A percentile compares a stretch with the other conserved stretches of the same genome.
These are phyloP conservation scores for Peucedramus taeniatus DNA, from an alignment of 2,113 vertebrate genomes.

Conservation along the genomic window DNA sequence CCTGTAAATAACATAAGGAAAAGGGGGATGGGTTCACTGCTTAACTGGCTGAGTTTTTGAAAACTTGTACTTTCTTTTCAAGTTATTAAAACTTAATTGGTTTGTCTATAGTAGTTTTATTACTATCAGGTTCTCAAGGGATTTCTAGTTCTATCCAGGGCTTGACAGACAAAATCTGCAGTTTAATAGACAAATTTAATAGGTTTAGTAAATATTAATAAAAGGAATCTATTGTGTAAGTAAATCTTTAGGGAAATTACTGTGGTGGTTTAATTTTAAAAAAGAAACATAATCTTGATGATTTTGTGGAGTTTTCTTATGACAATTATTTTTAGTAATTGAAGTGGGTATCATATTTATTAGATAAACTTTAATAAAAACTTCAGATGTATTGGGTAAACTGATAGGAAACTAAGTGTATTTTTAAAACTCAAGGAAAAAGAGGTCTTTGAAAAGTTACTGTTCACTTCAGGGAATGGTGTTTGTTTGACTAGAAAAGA, in stretches of 20 bases:
- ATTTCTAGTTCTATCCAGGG: not conserved
- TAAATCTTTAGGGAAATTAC: conserved; percentile 45
- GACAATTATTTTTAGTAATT: conserved; percentile 57
- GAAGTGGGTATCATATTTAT: conserved; percentile 38
- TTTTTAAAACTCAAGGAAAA: not conserved
- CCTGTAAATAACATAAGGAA: not conserved
- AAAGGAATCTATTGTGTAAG: conserved; percentile 35
- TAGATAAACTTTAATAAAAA: conserved; percentile 57
- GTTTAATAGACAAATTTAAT: conserved; percentile 37
- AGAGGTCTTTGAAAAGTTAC: conserved; percentile 6
- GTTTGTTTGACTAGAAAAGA: conserved; percentile 21
- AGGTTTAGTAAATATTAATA: conserved; percentile 59
- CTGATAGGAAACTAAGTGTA: not conserved
- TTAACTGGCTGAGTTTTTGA: not conserved
- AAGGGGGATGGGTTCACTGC: not conserved
- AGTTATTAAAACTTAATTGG: conserved; percentile 26
- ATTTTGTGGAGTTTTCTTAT: not conserved
- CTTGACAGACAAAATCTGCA: not conserved
- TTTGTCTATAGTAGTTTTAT: not conserved
- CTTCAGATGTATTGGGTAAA: not conserved
- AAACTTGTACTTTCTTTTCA: not conserved
- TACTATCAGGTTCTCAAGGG: not conserved
- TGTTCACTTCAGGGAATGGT: not conserved
- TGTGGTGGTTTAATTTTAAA: conserved; percentile 27
- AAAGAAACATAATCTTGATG: conserved; percentile 33